Base-by-base conservation (phyloP, 2,113 vertebrate genomes). In the Pyrgilauda ruficollis region DNA sequence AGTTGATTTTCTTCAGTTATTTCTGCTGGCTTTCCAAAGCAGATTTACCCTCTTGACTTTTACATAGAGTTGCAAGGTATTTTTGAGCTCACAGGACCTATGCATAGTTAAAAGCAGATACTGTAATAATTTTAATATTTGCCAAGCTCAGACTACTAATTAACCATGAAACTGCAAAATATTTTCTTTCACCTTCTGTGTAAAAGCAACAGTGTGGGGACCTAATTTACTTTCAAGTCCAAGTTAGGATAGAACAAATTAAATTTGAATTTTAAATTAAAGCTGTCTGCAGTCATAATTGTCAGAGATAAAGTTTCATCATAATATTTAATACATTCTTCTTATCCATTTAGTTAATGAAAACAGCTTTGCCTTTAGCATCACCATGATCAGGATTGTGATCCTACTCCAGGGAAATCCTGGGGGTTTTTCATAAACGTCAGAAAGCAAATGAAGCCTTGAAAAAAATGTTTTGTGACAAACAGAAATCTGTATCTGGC, bases 251-350 rank as follows among this genome's bases (percentile, higher is more conserved):
- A 78, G 31, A n/a, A n/a, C 18, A 91, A 89, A 89, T 66, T 73
- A 85, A 72, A 95, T 82, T 44, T 69, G n/a, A 35, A 30, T 94
- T 82, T 95, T 75, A 87, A 79, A 88, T 70, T 67, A 81, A 85
- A 89, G 30, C 24, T 90, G 49, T 4, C 67, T 95, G 35, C 35
- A 85, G 3, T 30, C 50, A 87, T 85, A 85, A 91, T 80, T 80
- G 37, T 13, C 31, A 83, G 72, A 33, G 28, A 53, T 87, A 44
- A 76, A 55, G 23, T 84, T 90, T 84, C 20, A 69, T 66, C 7
- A 14, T 89, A 86, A 56, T 66, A 62, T 59, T 83, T 86, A 84
- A 64, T 84, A 58, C 23, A 14, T 91, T 84, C 44, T 80, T 73
- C 43, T 77, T 91, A 70, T 41, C 43, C 26, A 26, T 80, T 80